Percentiles rank a stretch among this genome's conserved stretches.
Conservation (phyloP, 2,113 vertebrate genomes). For the Noturus placidus region DNA sequence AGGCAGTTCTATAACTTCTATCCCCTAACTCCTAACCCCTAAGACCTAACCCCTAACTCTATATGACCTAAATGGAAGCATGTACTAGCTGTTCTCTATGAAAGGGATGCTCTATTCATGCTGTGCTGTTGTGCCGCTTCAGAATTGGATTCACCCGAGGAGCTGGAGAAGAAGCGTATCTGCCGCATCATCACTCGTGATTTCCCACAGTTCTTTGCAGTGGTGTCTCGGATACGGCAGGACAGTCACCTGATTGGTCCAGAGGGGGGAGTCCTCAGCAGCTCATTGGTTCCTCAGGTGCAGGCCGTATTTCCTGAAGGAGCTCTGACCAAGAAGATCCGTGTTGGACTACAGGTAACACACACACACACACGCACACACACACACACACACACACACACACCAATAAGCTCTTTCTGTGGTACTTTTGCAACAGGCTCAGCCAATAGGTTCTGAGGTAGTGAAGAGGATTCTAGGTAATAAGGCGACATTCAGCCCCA, state of each 20-base stretch:
- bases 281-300: slow-evolving; percentile 91
- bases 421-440: slow-evolving; percentile 73
- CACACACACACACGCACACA: background rate
- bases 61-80: background rate
- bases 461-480: slow-evolving; percentile 94
- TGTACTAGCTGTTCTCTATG: background rate
- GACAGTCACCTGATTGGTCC: slow-evolving; percentile 97
- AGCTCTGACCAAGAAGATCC: slow-evolving; percentile 92
- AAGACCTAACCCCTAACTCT: background rate
- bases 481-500: slow-evolving; percentile 95
- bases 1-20: no score
- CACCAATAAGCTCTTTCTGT: background rate
- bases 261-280: slow-evolving; percentile 93
- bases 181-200: slow-evolving; percentile 97
- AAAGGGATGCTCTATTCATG: background rate
- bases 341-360: slow-evolving; percentile 91
- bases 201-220: slow-evolving; percentile 97
- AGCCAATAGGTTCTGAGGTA: slow-evolving; percentile 86
- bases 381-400: slow-evolving; percentile 9
- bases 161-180: slow-evolving; percentile 94
- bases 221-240: slow-evolving; percentile 94
- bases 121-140: background rate
- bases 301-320: slow-evolving; percentile 97
- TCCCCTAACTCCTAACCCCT: no score
- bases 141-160: slow-evolving; percentile 92